Conservation (phyloP, 2,113 vertebrate species). For the Channa maculata region DNA sequence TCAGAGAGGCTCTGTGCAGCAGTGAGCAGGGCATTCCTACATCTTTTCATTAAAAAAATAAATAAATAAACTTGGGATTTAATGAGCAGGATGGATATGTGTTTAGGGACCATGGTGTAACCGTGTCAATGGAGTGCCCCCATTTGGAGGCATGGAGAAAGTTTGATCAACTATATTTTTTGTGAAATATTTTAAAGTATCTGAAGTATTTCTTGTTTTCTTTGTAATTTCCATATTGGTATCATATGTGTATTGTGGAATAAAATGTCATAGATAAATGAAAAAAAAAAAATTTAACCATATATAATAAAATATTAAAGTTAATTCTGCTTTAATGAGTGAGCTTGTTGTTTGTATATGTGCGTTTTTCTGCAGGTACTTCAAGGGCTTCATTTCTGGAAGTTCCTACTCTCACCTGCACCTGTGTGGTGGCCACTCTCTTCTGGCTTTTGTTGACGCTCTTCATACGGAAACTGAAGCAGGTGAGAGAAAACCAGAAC, state of each 20-base stretch:
- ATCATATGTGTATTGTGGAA: too few relatives aligned
- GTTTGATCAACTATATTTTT: background rate
- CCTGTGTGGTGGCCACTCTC: slow-evolving; percentile 90
- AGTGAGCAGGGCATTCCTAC: slow-evolving; percentile 79
- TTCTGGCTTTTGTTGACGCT: slow-evolving; percentile 95
- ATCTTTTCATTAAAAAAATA: slow-evolving; percentile 70
- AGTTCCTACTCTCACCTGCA: slow-evolving; percentile 90
- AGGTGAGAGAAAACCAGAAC: slow-evolving; percentile 60
- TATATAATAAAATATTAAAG: background rate
- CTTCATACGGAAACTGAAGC: slow-evolving; percentile 92
- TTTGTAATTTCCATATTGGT: background rate
- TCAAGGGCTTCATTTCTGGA: slow-evolving; percentile 88
- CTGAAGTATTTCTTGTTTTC: background rate
- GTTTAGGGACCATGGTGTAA: background rate
- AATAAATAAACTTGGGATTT: slow-evolving; percentile 12
- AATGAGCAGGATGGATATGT: slow-evolving; percentile 34
- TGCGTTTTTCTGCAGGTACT: slow-evolving; percentile 77
- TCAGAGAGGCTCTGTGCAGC: slow-evolving; percentile 82
- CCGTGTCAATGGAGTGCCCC: slow-evolving; percentile 41
- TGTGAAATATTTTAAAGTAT: background rate
- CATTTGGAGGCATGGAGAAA: slow-evolving; percentile 24
- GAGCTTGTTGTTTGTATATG: background rate
- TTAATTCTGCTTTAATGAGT: background rate
- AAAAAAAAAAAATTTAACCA: too few relatives aligned
- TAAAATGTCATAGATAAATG: too few relatives aligned